These are phyloP conservation scores for Rhadinocentrus ornatus DNA, from an alignment of 2,797 vertebrate genomes.

Conservation along the genomic window DNA sequence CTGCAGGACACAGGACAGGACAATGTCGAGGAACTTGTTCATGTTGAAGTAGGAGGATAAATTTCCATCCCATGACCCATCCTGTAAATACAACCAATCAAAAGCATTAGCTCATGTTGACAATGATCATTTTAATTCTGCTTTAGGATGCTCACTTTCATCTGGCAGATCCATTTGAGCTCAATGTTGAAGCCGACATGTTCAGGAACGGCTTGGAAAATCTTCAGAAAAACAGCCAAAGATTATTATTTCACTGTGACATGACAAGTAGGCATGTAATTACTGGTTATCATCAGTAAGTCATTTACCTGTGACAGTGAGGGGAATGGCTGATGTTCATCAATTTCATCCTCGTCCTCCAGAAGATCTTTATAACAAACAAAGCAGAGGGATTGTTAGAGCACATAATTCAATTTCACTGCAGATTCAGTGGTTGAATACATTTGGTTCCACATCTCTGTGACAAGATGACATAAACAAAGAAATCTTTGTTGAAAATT, in stretches of 20 bases:
- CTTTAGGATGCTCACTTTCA: slow-evolving; percentile 81
- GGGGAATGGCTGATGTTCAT: slow-evolving; percentile 96
- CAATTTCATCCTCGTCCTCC: slow-evolving; percentile 89
- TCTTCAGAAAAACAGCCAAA: slow-evolving; percentile 71
- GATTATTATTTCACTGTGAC: background rate
- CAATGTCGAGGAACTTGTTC: slow-evolving; percentile 92
- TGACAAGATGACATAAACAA: background rate
- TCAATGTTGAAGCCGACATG: slow-evolving; percentile 97
- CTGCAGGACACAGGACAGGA: slow-evolving; percentile 91
- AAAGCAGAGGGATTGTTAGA: background rate
- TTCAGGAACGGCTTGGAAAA: slow-evolving; percentile 91
- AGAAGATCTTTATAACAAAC: slow-evolving; percentile 79
- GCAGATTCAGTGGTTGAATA: background rate
- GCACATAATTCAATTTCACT: background rate
- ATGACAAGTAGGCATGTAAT: background rate
- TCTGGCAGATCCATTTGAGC: slow-evolving; percentile 96
- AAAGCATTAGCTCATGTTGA: background rate
- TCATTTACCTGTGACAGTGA: slow-evolving; percentile 89
- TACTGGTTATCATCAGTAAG: background rate
- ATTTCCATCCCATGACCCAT: slow-evolving; percentile 95
- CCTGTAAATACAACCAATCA: slow-evolving; percentile 73
- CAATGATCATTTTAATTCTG: background rate
- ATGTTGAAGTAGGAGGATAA: slow-evolving; percentile 96
- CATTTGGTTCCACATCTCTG: background rate
- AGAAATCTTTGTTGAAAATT: background rate